Conservation (phyloP, 2,797 vertebrate genomes). For the Peromyscus attwateri region DNA sequence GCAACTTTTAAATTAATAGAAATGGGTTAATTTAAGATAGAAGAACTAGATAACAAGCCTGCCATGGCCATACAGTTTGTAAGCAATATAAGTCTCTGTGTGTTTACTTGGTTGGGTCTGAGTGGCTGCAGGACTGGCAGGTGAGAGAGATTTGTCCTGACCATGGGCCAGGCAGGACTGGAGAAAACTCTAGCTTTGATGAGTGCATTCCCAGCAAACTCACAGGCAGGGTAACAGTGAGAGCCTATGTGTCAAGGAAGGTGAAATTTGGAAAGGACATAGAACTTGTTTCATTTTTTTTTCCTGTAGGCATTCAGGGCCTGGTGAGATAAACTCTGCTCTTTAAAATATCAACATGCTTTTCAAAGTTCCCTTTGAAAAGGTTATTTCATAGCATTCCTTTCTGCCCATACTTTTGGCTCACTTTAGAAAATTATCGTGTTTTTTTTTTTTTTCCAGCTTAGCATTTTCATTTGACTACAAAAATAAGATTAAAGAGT, state of each 20-base stretch:
- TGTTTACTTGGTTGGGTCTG: too few relatives aligned
- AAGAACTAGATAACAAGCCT: too few relatives aligned
- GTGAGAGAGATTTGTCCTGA: too few relatives aligned
- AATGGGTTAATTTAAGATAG: too few relatives aligned
- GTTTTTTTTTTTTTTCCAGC: neutral
- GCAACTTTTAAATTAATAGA: too few relatives aligned
- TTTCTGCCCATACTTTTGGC: slow-evolving; percentile 30
- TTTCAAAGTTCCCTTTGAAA: slow-evolving; percentile 38
- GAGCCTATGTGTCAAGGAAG: neutral
- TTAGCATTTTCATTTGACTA: slow-evolving; percentile 35
- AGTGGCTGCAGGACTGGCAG: too few relatives aligned
- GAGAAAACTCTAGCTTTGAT: neutral
- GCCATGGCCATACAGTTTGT: too few relatives aligned
- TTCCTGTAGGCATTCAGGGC: neutral
- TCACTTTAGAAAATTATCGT: neutral
- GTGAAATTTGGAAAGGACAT: slow-evolving; percentile 31
- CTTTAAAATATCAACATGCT: slow-evolving; percentile 64
- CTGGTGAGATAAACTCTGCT: slow-evolving; percentile 56
- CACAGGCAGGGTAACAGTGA: neutral
- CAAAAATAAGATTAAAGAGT: slow-evolving; percentile 31
- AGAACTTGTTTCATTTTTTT: slow-evolving; percentile 8
- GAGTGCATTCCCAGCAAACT: neutral
- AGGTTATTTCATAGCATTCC: slow-evolving; percentile 37
- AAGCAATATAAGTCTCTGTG: too few relatives aligned
- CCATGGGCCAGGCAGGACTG: too few relatives aligned